These are phyloP conservation scores for Drosophila sechellia DNA, from an alignment of 1,140 invertebrate genomes.

Conservation along the genomic window DNA sequence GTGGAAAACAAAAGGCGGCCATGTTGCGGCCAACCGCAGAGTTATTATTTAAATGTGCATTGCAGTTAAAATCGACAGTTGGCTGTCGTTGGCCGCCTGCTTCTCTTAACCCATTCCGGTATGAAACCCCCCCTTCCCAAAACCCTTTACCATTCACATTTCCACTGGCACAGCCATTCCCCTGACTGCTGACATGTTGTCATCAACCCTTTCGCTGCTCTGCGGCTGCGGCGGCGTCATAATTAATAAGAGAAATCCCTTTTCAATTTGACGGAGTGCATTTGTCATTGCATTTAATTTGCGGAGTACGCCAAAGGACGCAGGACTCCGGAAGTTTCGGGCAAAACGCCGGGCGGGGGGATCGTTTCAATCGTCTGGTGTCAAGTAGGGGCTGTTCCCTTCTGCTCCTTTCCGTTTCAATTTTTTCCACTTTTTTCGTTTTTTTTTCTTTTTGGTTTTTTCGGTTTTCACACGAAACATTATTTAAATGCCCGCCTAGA, in stretches of 20 bases:
- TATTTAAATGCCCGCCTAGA: constrained; percentile 70
- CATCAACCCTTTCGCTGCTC: constrained; percentile 68
- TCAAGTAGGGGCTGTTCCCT: constrained; percentile 78
- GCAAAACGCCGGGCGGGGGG: constrained; percentile 30
- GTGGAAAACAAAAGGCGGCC: constrained; percentile 75
- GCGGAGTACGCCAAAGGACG: constrained; percentile 53
- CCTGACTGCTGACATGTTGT: constrained; percentile 54
- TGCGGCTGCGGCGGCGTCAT: constrained; percentile 77
- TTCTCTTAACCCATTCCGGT: constrained; percentile 1
- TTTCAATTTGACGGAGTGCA: constrained; percentile 84
- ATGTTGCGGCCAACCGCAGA: constrained; percentile 80
- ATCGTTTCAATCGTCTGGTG: constrained; percentile 58
- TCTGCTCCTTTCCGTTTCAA: constrained; percentile 55
- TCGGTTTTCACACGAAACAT: constrained; percentile 76
- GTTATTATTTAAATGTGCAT: constrained; percentile 82
- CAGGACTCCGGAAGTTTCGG: constrained; percentile 61
- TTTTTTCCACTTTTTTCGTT: constrained; percentile 31
- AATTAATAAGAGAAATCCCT: constrained; percentile 84
- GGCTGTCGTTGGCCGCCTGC: constrained; percentile 37
- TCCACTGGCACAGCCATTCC: constrained; percentile 1
- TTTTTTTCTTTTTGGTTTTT: constrained; percentile 30
- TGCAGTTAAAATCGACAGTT: constrained; percentile 79
- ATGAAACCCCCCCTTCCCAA: constrained; percentile 24
- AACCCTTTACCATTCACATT: constrained; percentile 1
- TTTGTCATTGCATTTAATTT: constrained; percentile 84